Evolutionary conservation across 2,797 vertebrate species (phyloP), one percentile per base, ranked within the genome.

Genomic region (Periparus ater): DNA sequence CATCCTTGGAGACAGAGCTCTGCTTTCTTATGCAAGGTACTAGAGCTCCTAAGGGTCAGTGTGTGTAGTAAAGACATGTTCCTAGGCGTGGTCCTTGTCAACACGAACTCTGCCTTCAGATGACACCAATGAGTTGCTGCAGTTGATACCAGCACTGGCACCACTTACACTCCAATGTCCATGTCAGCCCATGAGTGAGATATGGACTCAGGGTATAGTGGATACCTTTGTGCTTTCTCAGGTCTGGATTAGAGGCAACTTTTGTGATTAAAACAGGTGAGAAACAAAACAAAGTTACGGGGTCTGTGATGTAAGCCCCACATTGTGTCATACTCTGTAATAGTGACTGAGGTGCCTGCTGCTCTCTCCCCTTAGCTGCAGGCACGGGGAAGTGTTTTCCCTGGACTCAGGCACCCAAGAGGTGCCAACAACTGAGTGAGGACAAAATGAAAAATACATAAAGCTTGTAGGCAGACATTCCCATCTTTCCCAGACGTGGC

Each of bases 1-100:
- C 34, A 6, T 20, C 5, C 13, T 22, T 30, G 7, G n/a, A 19
- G 20, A 68, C 12, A 38, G 26, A 75, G 3, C 1, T 78, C 62
- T 74, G 6, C 42, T 25, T 71, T 63, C 34, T 72, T 74, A 9
- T 38, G 21, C 15, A 68, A 75, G 14, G 7, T 32, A 8, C 34
- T 65, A 40, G 51, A 34, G 57, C 10, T 77, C 25, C 10, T 11
- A 40, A 47, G 15, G 5, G 10, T 45, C 14, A 20, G 32, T 13
- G 18, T 34, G 13, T 20, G 22, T 45, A 79, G 32, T 60, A 29
- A 70, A 66, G 51, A 18, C 20, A 55, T 20, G 13, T 25, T 89
- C 8, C 42, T 36, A 16, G 0, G 0, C 1, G 0, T 54, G 15
- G 10, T 78, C 17, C 26, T 54, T 42, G 27, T 25, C 70, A 48